A percentile compares a stretch with the other conserved stretches of the same genome.
phyloP scores from a whole-genome alignment of 2,797 vertebrate genomes.

The Hypotaenidia okinawae region DNA sequence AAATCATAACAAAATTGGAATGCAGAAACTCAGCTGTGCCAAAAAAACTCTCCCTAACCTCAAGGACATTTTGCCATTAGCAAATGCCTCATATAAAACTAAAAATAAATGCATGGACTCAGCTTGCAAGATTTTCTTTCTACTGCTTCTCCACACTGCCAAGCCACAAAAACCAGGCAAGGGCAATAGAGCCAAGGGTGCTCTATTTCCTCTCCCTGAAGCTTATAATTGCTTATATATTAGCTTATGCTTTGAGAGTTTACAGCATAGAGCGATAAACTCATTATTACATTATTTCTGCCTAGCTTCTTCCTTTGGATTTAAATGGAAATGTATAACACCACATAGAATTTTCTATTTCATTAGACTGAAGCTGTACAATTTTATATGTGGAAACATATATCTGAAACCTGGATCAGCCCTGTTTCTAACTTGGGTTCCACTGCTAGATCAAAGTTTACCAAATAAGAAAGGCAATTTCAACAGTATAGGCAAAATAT shows the following conservation, averaged over 20 bases:
- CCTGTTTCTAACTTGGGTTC: background rate
- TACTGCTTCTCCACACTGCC: background rate
- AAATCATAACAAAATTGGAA: slow-evolving; percentile 33
- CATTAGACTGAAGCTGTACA: background rate
- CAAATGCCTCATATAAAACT: slow-evolving; percentile 26
- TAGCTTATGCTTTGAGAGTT: slow-evolving; percentile 20
- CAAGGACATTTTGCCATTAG: slow-evolving; percentile 55
- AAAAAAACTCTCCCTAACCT: background rate
- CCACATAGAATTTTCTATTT: background rate
- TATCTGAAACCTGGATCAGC: background rate
- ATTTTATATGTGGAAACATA: background rate
- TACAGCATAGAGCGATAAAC: background rate
- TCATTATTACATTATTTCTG: slow-evolving; percentile 8
- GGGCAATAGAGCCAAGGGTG: background rate
- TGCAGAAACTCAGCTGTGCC: slow-evolving; percentile 11
- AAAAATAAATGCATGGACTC: slow-evolving; percentile 21
- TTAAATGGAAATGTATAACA: background rate
- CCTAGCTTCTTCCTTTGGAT: background rate
- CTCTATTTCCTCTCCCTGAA: background rate
- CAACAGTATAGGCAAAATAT: background rate
- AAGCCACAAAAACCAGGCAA: background rate
- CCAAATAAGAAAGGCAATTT: background rate
- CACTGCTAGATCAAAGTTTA: background rate
- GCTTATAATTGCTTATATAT: background rate
- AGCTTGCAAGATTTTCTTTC: slow-evolving; percentile 6